Evolutionary conservation across 2,888 invertebrate species (phyloP).

Genomic region (Siphlonurus alternatus): DNA sequence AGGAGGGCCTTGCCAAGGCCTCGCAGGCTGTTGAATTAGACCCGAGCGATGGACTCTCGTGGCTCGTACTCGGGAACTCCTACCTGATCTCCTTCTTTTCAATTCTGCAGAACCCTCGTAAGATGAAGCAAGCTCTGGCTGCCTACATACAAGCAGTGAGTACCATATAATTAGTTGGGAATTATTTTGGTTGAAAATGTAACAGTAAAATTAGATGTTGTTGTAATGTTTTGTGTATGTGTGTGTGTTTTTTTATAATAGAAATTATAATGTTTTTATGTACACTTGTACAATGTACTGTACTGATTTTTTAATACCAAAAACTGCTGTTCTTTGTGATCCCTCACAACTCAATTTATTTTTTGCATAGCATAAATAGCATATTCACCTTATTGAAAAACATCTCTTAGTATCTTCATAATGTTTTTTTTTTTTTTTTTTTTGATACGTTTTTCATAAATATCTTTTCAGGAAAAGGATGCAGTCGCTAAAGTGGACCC

Average conservation of each 20-base stretch:
- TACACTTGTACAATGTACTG: background rate
- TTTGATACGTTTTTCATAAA: too few species aligned
- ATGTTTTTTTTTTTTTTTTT: slow-evolving; percentile 12
- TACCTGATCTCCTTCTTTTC: slow-evolving; percentile 66
- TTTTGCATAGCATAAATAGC: too few species aligned
- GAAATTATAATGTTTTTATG: background rate
- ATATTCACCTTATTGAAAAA: too few species aligned
- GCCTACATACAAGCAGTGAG: slow-evolving; percentile 66
- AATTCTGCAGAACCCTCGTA: slow-evolving; percentile 50
- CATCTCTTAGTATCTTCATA: too few species aligned
- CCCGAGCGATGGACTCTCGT: slow-evolving; percentile 60
- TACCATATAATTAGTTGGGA: slow-evolving; percentile 16
- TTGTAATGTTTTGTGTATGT: background rate
- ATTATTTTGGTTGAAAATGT: background rate
- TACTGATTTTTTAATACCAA: too few species aligned
- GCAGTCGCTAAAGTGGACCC: slow-evolving; percentile 51
- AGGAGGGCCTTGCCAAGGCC: slow-evolving; percentile 57
- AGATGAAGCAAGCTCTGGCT: slow-evolving; percentile 53
- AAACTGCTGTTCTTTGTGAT: too few species aligned
- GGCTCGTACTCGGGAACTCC: slow-evolving; percentile 73
- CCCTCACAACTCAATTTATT: too few species aligned
- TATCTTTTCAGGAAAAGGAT: slow-evolving; percentile 53
- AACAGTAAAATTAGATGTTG: background rate
- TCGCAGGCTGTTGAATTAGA: slow-evolving; percentile 68
- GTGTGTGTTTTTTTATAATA: background rate